These are phyloP conservation scores for Sminthurides aquaticus DNA, from an alignment of 2,888 invertebrate species.

Conservation along the genomic window DNA sequence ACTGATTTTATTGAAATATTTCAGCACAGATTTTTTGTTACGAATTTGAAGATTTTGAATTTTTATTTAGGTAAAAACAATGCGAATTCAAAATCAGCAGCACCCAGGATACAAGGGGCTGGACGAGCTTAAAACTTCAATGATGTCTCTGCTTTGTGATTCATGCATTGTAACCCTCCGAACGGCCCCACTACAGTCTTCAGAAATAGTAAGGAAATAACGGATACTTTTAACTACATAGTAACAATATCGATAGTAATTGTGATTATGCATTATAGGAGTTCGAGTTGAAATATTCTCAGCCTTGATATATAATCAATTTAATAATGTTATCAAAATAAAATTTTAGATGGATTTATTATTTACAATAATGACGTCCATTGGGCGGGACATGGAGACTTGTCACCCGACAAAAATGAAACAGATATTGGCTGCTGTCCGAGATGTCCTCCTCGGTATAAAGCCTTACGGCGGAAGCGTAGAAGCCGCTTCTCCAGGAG, in stretches of 20 bases:
- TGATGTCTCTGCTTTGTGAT: conserved; percentile 75
- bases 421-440: conserved; percentile 66
- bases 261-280: conserved; percentile 9
- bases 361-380: conserved; percentile 79
- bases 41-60: no score
- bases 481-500: conserved; percentile 60
- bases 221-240: not conserved
- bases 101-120: conserved; percentile 51
- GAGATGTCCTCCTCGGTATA: conserved; percentile 70
- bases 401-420: conserved; percentile 74
- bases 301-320: no score
- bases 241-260: not conserved
- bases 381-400: conserved; percentile 76
- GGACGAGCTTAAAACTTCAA: conserved; percentile 57
- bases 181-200: conserved; percentile 48
- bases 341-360: conserved; percentile 74
- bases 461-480: conserved; percentile 32
- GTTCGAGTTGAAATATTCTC: not conserved
- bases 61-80: conserved; percentile 33
- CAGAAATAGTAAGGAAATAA: conserved; percentile 37
- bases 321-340: no score
- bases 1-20: no score
- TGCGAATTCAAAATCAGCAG: conserved; percentile 33
- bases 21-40: no score
- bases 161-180: conserved; percentile 82